Evolutionary conservation across 92 coral and sea anemone genomes (phyloP), one percentile per base, ranked within the genome.

Genomic region (Zoanthus sansibaricus): DNA sequence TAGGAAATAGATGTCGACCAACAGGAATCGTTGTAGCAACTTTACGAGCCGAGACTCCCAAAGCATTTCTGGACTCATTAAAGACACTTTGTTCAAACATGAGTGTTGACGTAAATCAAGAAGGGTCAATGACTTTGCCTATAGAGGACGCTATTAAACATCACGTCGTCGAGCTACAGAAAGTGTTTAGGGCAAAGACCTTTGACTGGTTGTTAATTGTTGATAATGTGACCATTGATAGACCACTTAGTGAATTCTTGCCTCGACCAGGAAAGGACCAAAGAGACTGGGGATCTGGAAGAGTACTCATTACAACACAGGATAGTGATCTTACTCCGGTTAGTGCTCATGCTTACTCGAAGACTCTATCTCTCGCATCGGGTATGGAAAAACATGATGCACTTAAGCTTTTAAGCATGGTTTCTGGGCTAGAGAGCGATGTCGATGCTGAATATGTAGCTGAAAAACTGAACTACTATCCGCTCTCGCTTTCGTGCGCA

Each of bases 401-500:
- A 0, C 75, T 94, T 59, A 32, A 88, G 15, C 83, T 96, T 75
- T 55, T 96, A 77, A 64, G 84, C 9, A 11, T 79, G 47, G 89
- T 96, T 15, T 91, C 96, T 68, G 92, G 86, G 15, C 13, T 93
- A 76, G 89, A 91, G 16, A 66, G 75, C 64, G 93, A 96, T 42
- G 87, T 59, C 9, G 78, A 73, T 52, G 90, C 91, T 37, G 54
- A 54, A 46, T 18, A 48, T 42, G 91, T 91, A 32, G 90, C 88
- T 20, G 52, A 78, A 16, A 37, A 82, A 62, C 90, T 96, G 55
- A 83, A 92, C 59, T 90, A 54, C 80, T 95, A 86, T 55, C 98
- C 98, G 6, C 98, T 96, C 1, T 90, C 98, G 4, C 89, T 96
- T 11, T 96, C 98, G 16, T 96, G 98, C 51, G 96, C 98, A 21